phyloP scores from a whole-genome alignment of 2,113 vertebrate species.

The Numida meleagris region DNA sequence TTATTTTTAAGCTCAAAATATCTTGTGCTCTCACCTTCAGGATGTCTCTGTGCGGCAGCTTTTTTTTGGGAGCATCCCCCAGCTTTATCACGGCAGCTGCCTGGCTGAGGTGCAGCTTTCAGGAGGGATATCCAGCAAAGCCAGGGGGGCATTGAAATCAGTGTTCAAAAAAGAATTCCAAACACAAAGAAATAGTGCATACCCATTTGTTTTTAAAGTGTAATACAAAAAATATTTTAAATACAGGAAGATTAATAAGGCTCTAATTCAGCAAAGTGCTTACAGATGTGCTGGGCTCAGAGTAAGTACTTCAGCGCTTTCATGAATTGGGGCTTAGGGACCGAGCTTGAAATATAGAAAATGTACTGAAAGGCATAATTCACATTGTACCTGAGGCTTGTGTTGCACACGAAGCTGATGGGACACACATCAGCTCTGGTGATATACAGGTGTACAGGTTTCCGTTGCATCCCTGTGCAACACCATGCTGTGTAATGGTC shows the following conservation, averaged over 20 bases:
- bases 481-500: background rate
- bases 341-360: background rate
- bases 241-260: conserved; percentile 53
- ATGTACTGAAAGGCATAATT: background rate
- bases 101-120: background rate
- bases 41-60: background rate
- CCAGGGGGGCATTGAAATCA: background rate
- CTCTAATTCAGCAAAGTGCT: conserved; percentile 55
- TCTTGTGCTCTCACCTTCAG: background rate
- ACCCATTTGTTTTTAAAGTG: conserved; percentile 53
- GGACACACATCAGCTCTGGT: fast-evolving
- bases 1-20: conserved; percentile 26
- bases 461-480: background rate
- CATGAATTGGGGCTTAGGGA: background rate
- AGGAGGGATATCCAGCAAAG: background rate
- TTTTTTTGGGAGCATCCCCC: background rate
- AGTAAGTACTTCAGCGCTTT: background rate
- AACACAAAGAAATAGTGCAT: background rate
- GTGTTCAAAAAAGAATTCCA: background rate
- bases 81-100: background rate
- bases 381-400: background rate
- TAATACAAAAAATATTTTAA: conserved; percentile 54
- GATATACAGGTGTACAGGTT: background rate
- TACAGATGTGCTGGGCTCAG: conserved; percentile 28
- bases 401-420: fast-evolving